A percentile compares a stretch with the other conserved stretches of the same genome.
Conservation (phyloP, 2,888 invertebrate species). For the Candidula unifasciata region DNA sequence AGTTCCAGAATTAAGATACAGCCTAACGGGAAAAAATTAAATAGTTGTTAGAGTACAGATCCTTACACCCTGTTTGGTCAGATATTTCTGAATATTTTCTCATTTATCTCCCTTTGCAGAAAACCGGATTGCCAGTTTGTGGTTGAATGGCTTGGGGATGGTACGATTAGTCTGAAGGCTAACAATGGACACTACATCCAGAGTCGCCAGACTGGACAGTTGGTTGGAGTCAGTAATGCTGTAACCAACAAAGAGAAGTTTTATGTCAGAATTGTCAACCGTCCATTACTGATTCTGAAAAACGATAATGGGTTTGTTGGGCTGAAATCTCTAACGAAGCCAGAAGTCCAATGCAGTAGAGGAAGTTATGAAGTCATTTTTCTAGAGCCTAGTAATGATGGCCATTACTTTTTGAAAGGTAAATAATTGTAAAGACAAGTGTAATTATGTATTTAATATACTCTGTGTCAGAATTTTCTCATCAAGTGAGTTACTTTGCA, state of each 20-base stretch:
- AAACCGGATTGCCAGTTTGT: slow-evolving; percentile 83
- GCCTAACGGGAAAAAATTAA: too few relatives aligned
- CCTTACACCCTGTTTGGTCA: too few relatives aligned
- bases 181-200: slow-evolving; percentile 95
- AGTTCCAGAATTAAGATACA: too few relatives aligned
- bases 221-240: slow-evolving; percentile 90
- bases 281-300: slow-evolving; percentile 94
- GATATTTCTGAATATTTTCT: too few relatives aligned
- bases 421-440: slow-evolving; percentile 59
- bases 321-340: slow-evolving; percentile 86
- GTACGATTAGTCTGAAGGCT: slow-evolving; percentile 93
- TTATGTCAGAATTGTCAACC: slow-evolving; percentile 84
- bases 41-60: too few relatives aligned
- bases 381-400: slow-evolving; percentile 90
- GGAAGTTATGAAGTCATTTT: slow-evolving; percentile 94
- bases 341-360: slow-evolving; percentile 91
- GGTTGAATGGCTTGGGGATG: slow-evolving; percentile 93
- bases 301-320: slow-evolving; percentile 98
- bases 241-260: slow-evolving; percentile 94
- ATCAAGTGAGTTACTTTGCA: too few relatives aligned
- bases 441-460: too few relatives aligned
- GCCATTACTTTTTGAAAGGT: slow-evolving; percentile 94
- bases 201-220: slow-evolving; percentile 95
- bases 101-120: slow-evolving; percentile 1
- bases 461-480: too few relatives aligned